Evolutionary conservation across 2,113 vertebrate species (phyloP).

Genomic region (Callorhinus ursinus): DNA sequence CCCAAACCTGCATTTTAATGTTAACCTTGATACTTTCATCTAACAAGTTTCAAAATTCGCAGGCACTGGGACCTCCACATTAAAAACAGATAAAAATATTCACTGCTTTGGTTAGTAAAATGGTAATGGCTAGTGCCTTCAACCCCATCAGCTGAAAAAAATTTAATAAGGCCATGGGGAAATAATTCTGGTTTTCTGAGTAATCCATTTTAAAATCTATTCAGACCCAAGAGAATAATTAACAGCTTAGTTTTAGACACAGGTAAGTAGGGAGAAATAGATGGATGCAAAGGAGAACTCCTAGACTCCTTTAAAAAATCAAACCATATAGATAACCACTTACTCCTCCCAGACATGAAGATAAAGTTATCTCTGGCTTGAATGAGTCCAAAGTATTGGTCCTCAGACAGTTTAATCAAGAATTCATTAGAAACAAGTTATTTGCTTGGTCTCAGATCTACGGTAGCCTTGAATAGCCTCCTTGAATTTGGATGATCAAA

Average conservation of each 20-base stretch:
- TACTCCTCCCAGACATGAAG: neutral
- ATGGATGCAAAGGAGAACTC: neutral
- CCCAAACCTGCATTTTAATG: neutral
- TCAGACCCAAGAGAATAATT: neutral
- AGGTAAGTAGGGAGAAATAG: neutral
- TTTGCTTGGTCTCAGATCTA: conserved; percentile 47
- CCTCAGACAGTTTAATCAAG: conserved; percentile 66
- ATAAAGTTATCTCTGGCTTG: conserved; percentile 61
- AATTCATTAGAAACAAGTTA: conserved; percentile 67
- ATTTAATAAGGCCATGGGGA: neutral
- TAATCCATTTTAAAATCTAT: neutral
- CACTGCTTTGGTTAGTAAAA: neutral
- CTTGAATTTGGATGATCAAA: conserved; percentile 62
- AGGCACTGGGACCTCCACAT: neutral
- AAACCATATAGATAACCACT: neutral
- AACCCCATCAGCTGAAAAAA: neutral
- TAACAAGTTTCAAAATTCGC: neutral
- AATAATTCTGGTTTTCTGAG: neutral
- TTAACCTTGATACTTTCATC: neutral
- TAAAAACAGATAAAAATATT: neutral
- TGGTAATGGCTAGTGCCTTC: neutral
- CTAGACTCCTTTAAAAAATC: neutral
- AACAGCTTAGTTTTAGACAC: neutral
- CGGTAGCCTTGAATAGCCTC: conserved; percentile 34
- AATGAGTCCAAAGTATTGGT: conserved; percentile 35